Evolutionary conservation across 2,888 invertebrate species (phyloP).

Genomic region (Acholoe squamosa): DNA sequence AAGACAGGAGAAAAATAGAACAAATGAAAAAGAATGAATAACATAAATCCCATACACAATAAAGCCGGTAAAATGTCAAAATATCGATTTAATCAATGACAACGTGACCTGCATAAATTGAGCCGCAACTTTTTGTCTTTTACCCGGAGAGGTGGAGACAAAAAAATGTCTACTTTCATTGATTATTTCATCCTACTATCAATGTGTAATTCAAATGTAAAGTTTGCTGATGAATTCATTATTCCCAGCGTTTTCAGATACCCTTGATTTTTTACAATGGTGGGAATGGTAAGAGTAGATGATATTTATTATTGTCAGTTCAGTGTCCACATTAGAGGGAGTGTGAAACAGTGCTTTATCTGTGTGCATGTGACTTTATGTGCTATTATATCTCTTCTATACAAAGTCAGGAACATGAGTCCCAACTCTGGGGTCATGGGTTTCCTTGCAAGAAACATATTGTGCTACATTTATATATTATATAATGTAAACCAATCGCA

Average conservation of each 20-base stretch:
- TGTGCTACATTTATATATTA: too few relatives aligned
- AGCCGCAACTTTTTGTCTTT: neutral
- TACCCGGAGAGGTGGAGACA: neutral
- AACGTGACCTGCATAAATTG: conserved; percentile 37
- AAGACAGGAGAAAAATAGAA: too few relatives aligned
- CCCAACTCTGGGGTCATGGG: too few relatives aligned
- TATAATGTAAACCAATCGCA: too few relatives aligned
- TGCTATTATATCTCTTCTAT: too few relatives aligned
- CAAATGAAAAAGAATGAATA: too few relatives aligned
- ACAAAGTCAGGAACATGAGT: too few relatives aligned
- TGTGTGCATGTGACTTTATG: neutral
- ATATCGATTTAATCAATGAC: conserved; percentile 38
- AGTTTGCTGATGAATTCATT: conserved; percentile 30
- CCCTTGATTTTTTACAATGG: conserved; percentile 22
- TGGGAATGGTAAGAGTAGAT: neutral
- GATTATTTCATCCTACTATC: neutral
- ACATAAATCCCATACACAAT: neutral
- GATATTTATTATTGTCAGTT: neutral
- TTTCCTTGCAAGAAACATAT: too few relatives aligned
- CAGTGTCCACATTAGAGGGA: neutral
- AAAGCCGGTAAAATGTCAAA: conserved; percentile 21
- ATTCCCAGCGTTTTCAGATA: neutral
- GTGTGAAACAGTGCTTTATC: neutral
- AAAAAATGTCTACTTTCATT: neutral
- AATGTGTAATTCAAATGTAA: conserved; percentile 16